Evolutionary conservation across 1,140 invertebrate genomes (phyloP), one percentile per base, ranked within the genome.

Genomic region (Aricia agestis): DNA sequence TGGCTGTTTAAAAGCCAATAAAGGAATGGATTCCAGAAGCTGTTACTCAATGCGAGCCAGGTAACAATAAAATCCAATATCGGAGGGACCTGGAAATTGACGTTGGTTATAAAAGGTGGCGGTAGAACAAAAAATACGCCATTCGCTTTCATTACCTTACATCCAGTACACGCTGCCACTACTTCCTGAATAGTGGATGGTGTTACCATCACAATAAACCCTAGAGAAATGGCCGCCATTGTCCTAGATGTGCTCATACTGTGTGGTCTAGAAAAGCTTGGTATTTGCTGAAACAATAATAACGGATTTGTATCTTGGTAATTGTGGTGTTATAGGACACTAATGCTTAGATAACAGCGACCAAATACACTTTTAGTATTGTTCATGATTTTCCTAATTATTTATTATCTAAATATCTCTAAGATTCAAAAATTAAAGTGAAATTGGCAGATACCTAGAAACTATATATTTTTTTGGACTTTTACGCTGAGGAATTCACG

Each of bases 151-250:
- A 68, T 73, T 80, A 91, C 88, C 85, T 89, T 91, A 75, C 95
- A 95, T 69, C 96, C 96, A 2, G 96, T 97, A 84, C 96, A 97
- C 18, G 96, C 96, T 41, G 95, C 96, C 17, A 97, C 96, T 69
- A 97, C 96, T 94, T 97, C 96, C 91, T 97, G 96, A 73, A 97
- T 97, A 32, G 96, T 97, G 93, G 96, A 97, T 32, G 96, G 96
- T 70, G 96, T 97, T 70, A 97, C 96, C 93, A 97, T 95, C 67
- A 97, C 96, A 82, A 97, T 97, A 91, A 97, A 97, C 68, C 96
- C 96, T 77, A 97, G 90, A 75, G 96, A 97, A 94, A 97, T 97
- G 59, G 96, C 96, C 0, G 96, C 96, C 96, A 97, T 97, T 76
- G 96, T 97, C 80, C 96, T 93, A 32, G 96, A 97, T 25, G 96